Evolutionary conservation across 2,888 invertebrate genomes (phyloP), one percentile per base, ranked within the genome.

Genomic region (Creontiades dilutus): DNA sequence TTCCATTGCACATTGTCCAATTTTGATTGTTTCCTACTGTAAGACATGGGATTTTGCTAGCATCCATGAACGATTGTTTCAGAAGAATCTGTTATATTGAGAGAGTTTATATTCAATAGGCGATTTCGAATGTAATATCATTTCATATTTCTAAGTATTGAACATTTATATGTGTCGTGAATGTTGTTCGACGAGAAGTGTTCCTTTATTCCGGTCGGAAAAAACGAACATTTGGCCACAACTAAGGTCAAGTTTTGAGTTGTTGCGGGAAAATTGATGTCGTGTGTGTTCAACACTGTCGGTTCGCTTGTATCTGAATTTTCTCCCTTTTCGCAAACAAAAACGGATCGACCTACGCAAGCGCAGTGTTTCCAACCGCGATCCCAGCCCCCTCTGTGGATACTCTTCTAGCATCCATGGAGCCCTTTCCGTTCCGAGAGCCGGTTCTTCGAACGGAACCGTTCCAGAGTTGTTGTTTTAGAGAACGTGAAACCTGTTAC

Each of bases 301-400:
- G 11, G 52, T 7, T 37, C 3, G 37, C 37, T 37, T 37, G 3
- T 2, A 5, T 52, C 52, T 1, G 52, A 52, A 52, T 23, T 5
- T 68, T 23, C 23, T 12, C 12, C 68, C 68, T 23, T 9, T 61
- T 68, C 68, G 23, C 37, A 37, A 82, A 82, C 82, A 82, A 82
- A 82, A 82, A 52, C 82, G 82, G 52, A 82, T 82, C 82, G 82
- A 82, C 82, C 82, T 82, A 52, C 82, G 82, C 82, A 52, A 0
- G 82, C 82, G 48, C 52, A 52, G 16, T 82, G 52, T 4, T 4
- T 23, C 68, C 5, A 19, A 2, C 52, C 23, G 12, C 23, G 12
- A 23, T 23, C 19, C 61, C 7, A 57, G 23, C 68, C 68, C 11
- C 19, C 68, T n/a, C n/a, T n/a, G 19, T 61, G 61, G 61, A 61